Percentiles rank a stretch among this genome's conserved stretches.
These are phyloP conservation scores for Heliconius charithonia DNA, from an alignment of 2,888 invertebrate species.

Conservation along the genomic window DNA sequence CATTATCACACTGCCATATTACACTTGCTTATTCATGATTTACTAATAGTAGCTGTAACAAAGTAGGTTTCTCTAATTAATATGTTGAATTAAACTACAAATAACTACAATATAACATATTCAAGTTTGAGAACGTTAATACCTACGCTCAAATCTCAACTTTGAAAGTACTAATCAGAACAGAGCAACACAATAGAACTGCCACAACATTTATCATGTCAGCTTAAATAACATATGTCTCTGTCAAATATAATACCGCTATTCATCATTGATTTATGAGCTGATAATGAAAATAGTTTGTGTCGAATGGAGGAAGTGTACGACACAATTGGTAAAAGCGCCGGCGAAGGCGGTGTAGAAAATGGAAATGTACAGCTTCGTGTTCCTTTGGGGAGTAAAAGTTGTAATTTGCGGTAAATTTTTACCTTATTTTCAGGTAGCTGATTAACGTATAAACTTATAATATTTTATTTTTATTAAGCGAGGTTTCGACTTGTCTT, in stretches of 20 bases:
- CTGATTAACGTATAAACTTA: conserved; percentile 13
- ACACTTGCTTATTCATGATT: neutral
- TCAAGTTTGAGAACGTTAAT: conserved; percentile 21
- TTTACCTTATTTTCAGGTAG: conserved; percentile 8
- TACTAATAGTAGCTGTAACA: neutral
- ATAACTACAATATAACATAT: conserved; percentile 16
- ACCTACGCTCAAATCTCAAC: conserved; percentile 39
- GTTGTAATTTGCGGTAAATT: conserved; percentile 19
- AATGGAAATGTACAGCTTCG: conserved; percentile 34
- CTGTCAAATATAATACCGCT: conserved; percentile 70
- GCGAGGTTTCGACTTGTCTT: neutral
- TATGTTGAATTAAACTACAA: conserved; percentile 2
- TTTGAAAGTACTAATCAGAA: conserved; percentile 39
- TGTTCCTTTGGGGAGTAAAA: conserved; percentile 28
- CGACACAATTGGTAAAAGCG: conserved; percentile 36
- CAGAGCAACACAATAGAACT: conserved; percentile 51
- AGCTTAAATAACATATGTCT: conserved; percentile 72
- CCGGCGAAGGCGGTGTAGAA: conserved; percentile 30
- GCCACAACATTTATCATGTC: conserved; percentile 67
- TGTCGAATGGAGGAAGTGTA: conserved; percentile 37
- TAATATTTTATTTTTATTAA: neutral
- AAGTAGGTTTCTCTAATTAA: neutral
- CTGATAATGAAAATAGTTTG: conserved; percentile 79
- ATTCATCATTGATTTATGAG: conserved; percentile 79
- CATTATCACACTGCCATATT: neutral